phyloP scores from a whole-genome alignment of 2,888 invertebrate species.

The Beris morrisii region DNA sequence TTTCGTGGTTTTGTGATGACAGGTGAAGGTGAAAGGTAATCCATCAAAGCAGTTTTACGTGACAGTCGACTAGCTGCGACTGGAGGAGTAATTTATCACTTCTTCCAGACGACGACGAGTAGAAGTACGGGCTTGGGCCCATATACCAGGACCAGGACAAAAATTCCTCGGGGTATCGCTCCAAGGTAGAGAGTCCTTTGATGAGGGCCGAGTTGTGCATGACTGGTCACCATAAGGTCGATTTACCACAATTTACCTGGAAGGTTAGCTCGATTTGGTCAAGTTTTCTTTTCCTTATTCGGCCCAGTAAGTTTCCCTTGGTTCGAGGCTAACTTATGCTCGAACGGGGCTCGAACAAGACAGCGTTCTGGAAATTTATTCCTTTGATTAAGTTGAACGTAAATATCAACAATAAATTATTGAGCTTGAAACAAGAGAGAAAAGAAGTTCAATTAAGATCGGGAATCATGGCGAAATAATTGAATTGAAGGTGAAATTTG shows the following conservation, averaged over 20 bases:
- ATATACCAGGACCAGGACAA: not conserved
- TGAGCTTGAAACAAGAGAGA: no score
- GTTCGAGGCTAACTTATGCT: no score
- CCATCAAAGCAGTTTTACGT: slow-evolving; percentile 22
- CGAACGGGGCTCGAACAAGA: no score
- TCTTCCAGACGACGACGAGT: not conserved
- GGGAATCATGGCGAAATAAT: no score
- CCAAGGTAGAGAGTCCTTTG: not conserved
- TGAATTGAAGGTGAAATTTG: no score
- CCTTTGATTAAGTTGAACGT: no score
- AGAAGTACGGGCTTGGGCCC: not conserved
- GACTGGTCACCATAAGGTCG: slow-evolving; percentile 6
- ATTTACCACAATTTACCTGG: slow-evolving; percentile 26
- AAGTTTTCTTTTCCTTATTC: no score
- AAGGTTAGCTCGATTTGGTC: slow-evolving; percentile 1
- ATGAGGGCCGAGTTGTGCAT: no score
- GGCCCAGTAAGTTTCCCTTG: no score
- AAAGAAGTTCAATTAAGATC: no score
- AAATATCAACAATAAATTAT: no score
- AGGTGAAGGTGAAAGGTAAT: slow-evolving; percentile 22
- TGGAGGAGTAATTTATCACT: slow-evolving; percentile 22
- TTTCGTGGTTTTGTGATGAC: slow-evolving; percentile 7
- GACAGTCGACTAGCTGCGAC: slow-evolving; percentile 14
- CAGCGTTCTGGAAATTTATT: no score
- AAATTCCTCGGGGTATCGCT: not conserved